phyloP scores from a whole-genome alignment of 2,888 invertebrate species.

The Heliconius erato region DNA sequence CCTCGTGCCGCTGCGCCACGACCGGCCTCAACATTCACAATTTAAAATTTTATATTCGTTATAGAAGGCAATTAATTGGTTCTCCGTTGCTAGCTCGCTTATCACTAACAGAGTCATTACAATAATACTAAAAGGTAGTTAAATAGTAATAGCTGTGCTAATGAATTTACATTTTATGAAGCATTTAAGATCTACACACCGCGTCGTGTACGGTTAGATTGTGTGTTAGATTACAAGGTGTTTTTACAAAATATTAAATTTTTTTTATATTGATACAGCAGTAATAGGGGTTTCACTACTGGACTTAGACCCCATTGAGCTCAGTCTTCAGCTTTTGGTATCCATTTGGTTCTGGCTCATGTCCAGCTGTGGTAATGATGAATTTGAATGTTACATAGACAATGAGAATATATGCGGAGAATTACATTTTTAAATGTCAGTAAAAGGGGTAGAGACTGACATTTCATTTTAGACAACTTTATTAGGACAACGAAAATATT shows the following conservation, averaged over 20 bases:
- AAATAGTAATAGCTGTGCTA: constrained; percentile 18
- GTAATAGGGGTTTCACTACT: too few species aligned
- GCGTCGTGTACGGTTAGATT: not conserved
- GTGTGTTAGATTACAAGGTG: not conserved
- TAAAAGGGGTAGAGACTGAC: not conserved
- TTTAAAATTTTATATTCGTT: not conserved
- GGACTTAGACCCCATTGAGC: not conserved
- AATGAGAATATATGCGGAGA: too few species aligned
- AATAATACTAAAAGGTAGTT: not conserved
- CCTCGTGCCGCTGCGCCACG: too few species aligned
- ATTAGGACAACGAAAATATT: not conserved
- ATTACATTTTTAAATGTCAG: not conserved
- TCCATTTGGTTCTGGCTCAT: too few species aligned
- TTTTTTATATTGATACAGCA: too few species aligned
- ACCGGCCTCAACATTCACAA: too few species aligned
- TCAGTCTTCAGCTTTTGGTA: too few species aligned
- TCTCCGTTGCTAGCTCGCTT: not conserved
- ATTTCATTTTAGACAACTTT: too few species aligned
- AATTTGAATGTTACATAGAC: too few species aligned
- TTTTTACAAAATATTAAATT: not conserved
- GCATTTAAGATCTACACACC: not conserved
- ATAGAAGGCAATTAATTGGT: not conserved
- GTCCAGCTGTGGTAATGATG: too few species aligned
- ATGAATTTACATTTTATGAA: constrained; percentile 17
- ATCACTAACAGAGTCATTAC: not conserved